A percentile compares a stretch with the other conserved stretches of the same genome.
Evolutionary conservation across 2,888 invertebrate genomes (phyloP).

Genomic region (Oxyteleia sp.): DNA sequence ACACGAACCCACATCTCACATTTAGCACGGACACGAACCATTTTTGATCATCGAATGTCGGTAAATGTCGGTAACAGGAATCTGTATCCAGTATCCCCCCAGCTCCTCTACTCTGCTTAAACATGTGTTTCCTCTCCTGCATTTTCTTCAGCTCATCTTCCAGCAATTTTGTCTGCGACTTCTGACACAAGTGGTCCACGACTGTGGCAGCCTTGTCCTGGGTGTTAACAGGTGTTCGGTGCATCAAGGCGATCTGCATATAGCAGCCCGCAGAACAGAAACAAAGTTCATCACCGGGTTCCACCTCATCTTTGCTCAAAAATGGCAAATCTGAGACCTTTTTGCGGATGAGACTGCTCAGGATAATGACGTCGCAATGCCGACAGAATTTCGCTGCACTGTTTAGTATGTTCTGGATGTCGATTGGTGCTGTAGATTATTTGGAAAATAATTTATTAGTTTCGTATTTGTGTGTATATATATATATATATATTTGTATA

Average conservation of each 20-base stretch:
- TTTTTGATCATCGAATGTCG: too few species aligned
- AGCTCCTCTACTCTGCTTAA: too few species aligned
- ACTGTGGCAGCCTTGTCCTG: conserved; percentile 90
- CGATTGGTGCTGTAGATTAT: conserved; percentile 91
- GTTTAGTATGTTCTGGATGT: conserved; percentile 96
- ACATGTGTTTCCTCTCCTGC: conserved; percentile 80
- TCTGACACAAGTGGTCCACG: conserved; percentile 89
- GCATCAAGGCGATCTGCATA: conserved; percentile 93
- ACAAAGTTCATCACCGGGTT: conserved; percentile 91
- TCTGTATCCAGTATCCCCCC: too few species aligned
- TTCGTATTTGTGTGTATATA: neutral
- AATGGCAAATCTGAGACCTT: conserved; percentile 93
- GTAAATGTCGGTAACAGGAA: too few species aligned
- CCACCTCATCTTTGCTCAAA: conserved; percentile 91
- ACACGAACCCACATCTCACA: too few species aligned
- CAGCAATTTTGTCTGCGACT: conserved; percentile 85
- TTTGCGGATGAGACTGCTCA: conserved; percentile 93
- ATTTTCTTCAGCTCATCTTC: conserved; percentile 83
- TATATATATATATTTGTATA: too few species aligned
- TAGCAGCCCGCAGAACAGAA: conserved; percentile 97
- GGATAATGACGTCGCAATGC: conserved; percentile 97
- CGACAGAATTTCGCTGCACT: conserved; percentile 92
- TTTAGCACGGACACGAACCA: too few species aligned
- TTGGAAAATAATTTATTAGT: conserved; percentile 1
- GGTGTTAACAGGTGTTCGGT: conserved; percentile 89